These are phyloP conservation scores for Stenurella melanura DNA, from an alignment of 2,888 invertebrate genomes.

Conservation along the genomic window DNA sequence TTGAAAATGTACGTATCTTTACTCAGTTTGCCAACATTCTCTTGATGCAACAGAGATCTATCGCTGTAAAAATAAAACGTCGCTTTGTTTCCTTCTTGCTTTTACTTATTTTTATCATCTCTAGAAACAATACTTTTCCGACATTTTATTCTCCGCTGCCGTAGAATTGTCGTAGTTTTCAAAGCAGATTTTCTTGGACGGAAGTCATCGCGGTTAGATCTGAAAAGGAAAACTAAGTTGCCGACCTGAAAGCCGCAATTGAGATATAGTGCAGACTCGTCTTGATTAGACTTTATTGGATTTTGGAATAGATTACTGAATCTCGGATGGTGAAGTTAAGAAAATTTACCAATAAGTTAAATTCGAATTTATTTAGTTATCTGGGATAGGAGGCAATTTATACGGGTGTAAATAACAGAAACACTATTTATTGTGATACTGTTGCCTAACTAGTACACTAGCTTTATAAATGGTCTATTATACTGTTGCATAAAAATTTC, in stretches of 20 bases:
- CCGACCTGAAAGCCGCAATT: not conserved
- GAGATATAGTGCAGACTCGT: not conserved
- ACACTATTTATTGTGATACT: too few species aligned
- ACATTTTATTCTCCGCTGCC: not conserved
- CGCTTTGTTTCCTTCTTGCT: not conserved
- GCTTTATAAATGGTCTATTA: too few species aligned
- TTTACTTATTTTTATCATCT: constrained; percentile 9
- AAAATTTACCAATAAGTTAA: not conserved
- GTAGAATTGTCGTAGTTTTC: not conserved
- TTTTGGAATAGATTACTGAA: not conserved
- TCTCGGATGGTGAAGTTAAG: constrained; percentile 2
- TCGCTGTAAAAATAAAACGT: not conserved
- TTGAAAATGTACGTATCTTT: not conserved
- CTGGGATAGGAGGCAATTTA: not conserved
- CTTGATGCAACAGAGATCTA: not conserved
- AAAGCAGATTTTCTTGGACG: not conserved
- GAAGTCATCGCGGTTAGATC: not conserved
- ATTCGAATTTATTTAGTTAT: not conserved
- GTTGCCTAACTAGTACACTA: too few species aligned
- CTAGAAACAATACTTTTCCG: not conserved
- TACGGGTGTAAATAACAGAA: not conserved
- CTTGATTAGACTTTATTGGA: not conserved
- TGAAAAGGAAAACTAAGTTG: not conserved
- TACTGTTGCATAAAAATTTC: too few species aligned
- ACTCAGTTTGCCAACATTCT: not conserved